Evolutionary conservation across 2,888 invertebrate genomes (phyloP).

Genomic region (Drosophila phalerata): DNA sequence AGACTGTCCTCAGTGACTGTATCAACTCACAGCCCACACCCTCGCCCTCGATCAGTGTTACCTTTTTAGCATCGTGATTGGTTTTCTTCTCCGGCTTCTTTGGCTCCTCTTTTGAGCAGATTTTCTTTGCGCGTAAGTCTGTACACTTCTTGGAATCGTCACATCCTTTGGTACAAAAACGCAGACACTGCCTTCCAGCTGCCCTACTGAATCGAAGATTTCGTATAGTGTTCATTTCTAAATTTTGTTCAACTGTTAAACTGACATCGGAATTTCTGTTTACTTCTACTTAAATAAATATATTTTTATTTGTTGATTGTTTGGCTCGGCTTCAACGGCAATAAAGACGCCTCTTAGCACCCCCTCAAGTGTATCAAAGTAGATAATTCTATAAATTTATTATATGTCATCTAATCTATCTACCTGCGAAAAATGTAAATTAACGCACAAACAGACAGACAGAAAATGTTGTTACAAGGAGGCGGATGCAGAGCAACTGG

Average conservation of each 20-base stretch:
- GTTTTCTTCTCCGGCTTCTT: neutral
- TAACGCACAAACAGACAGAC: constrained; percentile 14
- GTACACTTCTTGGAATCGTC: constrained; percentile 28
- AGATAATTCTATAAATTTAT: constrained; percentile 2
- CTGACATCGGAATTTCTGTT: constrained; percentile 33
- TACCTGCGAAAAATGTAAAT: constrained; percentile 52
- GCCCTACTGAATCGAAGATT: constrained; percentile 8
- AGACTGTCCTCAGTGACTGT: constrained; percentile 93
- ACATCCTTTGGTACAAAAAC: constrained; percentile 8
- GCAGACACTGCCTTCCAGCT: constrained; percentile 7
- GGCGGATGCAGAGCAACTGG: neutral
- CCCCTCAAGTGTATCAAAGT: constrained; percentile 28
- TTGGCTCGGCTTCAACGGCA: constrained; percentile 1
- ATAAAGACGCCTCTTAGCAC: neutral
- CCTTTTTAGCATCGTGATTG: constrained; percentile 76
- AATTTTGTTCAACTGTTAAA: constrained; percentile 40
- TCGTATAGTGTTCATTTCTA: constrained; percentile 48
- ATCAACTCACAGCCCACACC: constrained; percentile 98
- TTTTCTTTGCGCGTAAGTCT: constrained; percentile 1
- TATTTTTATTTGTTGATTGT: constrained; percentile 1
- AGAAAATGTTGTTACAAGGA: constrained; percentile 12
- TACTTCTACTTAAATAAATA: constrained; percentile 3
- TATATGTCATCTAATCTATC: neutral
- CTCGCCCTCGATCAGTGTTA: constrained; percentile 97
- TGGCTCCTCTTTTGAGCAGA: neutral